A percentile compares a stretch with the other conserved stretches of the same genome.
Evolutionary conservation across 1,140 invertebrate genomes (phyloP).

Genomic region (Aphis craccivora): DNA sequence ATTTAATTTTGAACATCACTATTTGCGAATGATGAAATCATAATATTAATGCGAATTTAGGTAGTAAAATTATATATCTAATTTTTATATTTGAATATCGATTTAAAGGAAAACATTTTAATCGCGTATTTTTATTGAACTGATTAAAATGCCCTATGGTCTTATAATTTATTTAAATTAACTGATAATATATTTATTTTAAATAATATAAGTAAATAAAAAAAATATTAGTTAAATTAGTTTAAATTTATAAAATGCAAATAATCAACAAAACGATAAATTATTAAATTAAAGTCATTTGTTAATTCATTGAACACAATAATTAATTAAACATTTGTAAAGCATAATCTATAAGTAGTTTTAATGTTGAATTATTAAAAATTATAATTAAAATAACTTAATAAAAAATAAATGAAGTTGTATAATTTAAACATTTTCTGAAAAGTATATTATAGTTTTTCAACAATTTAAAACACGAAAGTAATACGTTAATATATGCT

Average conservation of each 20-base stretch:
- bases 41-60: not conserved
- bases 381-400: not conserved
- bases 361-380: not conserved
- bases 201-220: not conserved
- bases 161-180: not conserved
- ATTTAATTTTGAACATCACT: not conserved
- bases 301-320: not conserved
- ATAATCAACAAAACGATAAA: not conserved
- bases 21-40: not conserved
- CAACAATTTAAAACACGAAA: not conserved
- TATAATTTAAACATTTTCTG: not conserved
- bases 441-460: not conserved
- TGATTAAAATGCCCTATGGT: not conserved
- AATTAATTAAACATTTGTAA: not conserved
- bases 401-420: not conserved
- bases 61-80: not conserved
- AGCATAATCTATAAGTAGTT: not conserved
- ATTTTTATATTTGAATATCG: not conserved
- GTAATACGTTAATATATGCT: not conserved
- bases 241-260: not conserved
- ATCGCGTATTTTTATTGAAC: not conserved
- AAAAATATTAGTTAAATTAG: not conserved
- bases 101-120: not conserved
- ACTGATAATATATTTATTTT: not conserved
- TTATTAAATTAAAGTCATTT: not conserved